A percentile compares a stretch with the other conserved stretches of the same genome.
Evolutionary conservation across 2,888 invertebrate genomes (phyloP).

Genomic region (Toxonevra muliebris): DNA sequence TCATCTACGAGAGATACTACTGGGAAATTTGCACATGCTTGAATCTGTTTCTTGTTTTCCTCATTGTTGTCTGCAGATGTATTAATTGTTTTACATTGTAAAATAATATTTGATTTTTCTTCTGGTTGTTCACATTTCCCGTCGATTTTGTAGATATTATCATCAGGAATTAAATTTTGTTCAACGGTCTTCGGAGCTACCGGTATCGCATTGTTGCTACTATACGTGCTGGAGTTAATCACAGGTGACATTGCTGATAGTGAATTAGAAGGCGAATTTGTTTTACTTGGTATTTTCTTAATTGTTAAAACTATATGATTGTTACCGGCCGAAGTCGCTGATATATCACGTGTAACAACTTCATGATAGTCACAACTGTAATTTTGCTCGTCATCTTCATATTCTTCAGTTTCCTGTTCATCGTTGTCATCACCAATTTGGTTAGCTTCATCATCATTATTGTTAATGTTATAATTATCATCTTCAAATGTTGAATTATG

Average conservation of each 20-base stretch:
- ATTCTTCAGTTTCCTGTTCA: slow-evolving; percentile 36
- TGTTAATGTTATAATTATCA: slow-evolving; percentile 22
- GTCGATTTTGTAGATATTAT: no score
- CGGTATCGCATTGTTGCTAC: neutral
- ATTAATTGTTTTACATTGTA: no score
- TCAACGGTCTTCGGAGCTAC: neutral
- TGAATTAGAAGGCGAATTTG: slow-evolving; percentile 51
- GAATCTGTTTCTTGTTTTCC: no score
- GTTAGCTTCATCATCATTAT: slow-evolving; percentile 34
- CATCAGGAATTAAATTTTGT: no score
- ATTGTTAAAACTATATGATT: slow-evolving; percentile 61
- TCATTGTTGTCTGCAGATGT: no score
- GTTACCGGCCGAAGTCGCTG: slow-evolving; percentile 46
- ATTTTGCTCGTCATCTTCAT: slow-evolving; percentile 39
- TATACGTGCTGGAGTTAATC: slow-evolving; percentile 1
- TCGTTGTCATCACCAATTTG: slow-evolving; percentile 29
- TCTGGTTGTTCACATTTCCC: no score
- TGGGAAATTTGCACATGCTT: no score
- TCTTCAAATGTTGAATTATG: slow-evolving; percentile 13
- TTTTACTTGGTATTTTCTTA: slow-evolving; percentile 59
- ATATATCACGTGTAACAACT: slow-evolving; percentile 51
- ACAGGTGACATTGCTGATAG: slow-evolving; percentile 43
- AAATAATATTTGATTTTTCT: no score
- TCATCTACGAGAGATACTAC: no score
- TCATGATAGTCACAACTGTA: slow-evolving; percentile 50